phyloP scores from a whole-genome alignment of 2,113 vertebrate species.

The Tetrao urogallus region DNA sequence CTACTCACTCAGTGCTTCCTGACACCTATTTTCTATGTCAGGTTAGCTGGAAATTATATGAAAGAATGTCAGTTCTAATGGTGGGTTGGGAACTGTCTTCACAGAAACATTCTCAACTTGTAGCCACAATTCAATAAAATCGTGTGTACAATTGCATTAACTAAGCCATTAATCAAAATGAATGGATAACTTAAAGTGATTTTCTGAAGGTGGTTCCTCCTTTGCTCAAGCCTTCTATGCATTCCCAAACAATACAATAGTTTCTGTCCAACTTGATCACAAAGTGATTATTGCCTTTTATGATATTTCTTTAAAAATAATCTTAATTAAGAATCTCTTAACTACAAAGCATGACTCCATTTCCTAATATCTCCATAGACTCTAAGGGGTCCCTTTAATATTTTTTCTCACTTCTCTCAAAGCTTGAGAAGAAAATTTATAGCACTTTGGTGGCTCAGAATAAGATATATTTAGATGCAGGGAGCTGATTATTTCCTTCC shows the following conservation, averaged over 20 bases:
- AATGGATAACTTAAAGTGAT: not conserved
- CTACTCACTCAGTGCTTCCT: not conserved
- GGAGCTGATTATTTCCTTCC: not conserved
- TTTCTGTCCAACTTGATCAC: not conserved
- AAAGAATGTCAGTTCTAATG: not conserved
- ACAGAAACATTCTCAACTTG: not conserved
- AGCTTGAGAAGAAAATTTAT: not conserved
- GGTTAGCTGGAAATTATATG: not conserved
- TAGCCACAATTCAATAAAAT: not conserved
- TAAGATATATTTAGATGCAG: not conserved
- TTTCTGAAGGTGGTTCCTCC: not conserved
- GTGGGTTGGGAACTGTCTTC: not conserved
- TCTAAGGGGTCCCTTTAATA: not conserved
- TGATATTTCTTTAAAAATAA: not conserved
- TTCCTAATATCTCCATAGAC: not conserved
- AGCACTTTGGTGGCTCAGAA: not conserved
- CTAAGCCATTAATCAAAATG: not conserved
- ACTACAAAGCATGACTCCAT: not conserved
- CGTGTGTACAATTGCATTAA: not conserved
- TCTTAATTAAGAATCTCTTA: not conserved
- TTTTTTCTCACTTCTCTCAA: not conserved
- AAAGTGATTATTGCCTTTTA: not conserved
- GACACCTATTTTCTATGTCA: not conserved
- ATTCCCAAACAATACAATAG: not conserved
- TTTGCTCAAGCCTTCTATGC: not conserved